phyloP scores from a whole-genome alignment of 2,113 vertebrate species.

The Turnix velox region DNA sequence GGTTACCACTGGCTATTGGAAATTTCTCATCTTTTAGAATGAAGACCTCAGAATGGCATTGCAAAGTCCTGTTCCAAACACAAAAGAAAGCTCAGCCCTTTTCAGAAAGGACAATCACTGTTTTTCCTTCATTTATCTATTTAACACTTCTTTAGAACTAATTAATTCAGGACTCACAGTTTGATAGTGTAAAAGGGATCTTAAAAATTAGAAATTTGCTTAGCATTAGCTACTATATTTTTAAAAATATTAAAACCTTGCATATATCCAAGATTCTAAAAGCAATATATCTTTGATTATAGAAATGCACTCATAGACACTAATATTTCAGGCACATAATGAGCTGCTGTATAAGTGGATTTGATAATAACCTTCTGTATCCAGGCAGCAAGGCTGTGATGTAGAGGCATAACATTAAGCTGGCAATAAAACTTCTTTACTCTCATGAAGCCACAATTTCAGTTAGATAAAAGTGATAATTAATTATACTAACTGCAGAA shows the following conservation, averaged over 20 bases:
- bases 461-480: background rate
- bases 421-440: background rate
- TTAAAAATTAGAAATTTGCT: background rate
- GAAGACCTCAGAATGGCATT: background rate
- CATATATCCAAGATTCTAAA: background rate
- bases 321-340: background rate
- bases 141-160: background rate
- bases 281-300: background rate
- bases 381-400: background rate
- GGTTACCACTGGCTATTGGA: background rate
- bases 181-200: background rate
- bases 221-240: background rate
- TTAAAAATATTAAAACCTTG: too few species aligned
- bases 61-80: background rate
- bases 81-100: background rate
- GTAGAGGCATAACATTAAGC: background rate
- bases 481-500: background rate
- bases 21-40: background rate
- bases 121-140: background rate
- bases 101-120: background rate
- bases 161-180: background rate
- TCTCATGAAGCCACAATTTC: background rate
- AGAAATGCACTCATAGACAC: background rate
- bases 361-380: background rate
- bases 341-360: background rate